These are phyloP conservation scores for Drosophila asahinai DNA, from an alignment of 1,140 invertebrate species.

Conservation along the genomic window DNA sequence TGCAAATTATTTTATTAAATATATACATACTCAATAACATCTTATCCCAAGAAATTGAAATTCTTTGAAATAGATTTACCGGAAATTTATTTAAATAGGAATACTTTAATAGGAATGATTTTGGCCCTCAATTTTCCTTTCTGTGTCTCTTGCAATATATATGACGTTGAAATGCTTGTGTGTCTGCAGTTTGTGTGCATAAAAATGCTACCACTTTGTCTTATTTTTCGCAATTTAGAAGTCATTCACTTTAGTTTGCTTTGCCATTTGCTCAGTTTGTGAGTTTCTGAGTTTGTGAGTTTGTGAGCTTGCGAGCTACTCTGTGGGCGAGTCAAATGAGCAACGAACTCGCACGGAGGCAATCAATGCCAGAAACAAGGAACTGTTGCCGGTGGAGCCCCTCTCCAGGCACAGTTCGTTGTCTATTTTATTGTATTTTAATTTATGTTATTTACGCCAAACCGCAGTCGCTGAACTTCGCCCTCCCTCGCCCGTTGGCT, in stretches of 20 bases:
- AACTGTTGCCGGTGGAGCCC: not conserved
- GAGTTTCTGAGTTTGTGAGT: too few species aligned
- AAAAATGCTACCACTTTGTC: constrained; percentile 62
- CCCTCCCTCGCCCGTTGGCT: not conserved
- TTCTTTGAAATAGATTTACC: too few species aligned
- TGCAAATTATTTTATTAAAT: too few species aligned
- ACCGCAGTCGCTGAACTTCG: constrained; percentile 61
- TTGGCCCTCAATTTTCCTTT: not conserved
- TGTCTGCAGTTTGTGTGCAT: constrained; percentile 28
- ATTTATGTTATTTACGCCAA: constrained; percentile 73
- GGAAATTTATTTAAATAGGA: not conserved
- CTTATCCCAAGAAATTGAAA: too few species aligned
- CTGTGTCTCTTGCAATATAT: not conserved
- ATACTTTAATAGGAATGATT: not conserved
- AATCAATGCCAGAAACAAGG: constrained; percentile 63
- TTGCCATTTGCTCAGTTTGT: not conserved
- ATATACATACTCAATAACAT: too few species aligned
- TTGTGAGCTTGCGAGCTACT: not conserved
- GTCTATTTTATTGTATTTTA: constrained; percentile 81
- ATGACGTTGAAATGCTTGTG: constrained; percentile 15
- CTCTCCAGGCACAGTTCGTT: constrained; percentile 47
- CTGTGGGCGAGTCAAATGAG: constrained; percentile 54
- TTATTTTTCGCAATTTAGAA: constrained; percentile 73
- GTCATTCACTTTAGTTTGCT: constrained; percentile 65
- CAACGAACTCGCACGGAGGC: constrained; percentile 67